Base-by-base conservation (phyloP, 2,113 vertebrate species). In the Apus apus region DNA sequence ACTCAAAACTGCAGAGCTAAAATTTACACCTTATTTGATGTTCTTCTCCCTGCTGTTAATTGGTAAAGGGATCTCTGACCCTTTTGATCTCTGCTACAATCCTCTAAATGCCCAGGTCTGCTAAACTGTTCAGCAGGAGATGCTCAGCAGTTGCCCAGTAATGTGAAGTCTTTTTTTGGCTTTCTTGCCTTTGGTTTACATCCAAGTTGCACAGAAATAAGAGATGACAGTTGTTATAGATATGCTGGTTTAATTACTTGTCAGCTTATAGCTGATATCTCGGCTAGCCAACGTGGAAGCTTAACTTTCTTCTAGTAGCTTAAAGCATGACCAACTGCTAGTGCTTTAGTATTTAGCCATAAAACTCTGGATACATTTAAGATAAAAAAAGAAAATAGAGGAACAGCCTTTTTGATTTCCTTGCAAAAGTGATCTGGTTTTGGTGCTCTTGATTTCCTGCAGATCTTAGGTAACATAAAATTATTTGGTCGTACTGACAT, bases 161-260 rank as follows among this genome's bases (percentile, higher is more conserved):
- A 98, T 97, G 96, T 98, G 98, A 98, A 98, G 98, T 96, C 97
- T 97, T 97, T 98, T 57, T 98, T 98, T 97, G 92, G 97, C 97
- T 98, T 98, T 97, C 97, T 98, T 97, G 98, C 97, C 98, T 99
- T 99, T 99, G 98, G 98, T 99, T 99, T 98, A 98, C 97, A 98
- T 99, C 98, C 99, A 99, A 97, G 98, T 98, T 98, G 98, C 98
- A 98, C 98, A 98, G 99, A 99, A 99, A 98, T 99, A 98, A 99
- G 99, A 99, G 99, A 98, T 99, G 99, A 99, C 99, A 99, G 99
- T 99, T 99, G 99, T 99, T 99, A 98, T 97, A 99, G 99, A 99
- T 98, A 99, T 98, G 98, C 98, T 93, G 97, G 98, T 99, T 99
- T 99, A 99, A 99, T 99, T 99, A 99, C 99, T 99, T 99, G 99